Conservation (phyloP, 2,888 invertebrate genomes). For the Anthoptus insignis region DNA sequence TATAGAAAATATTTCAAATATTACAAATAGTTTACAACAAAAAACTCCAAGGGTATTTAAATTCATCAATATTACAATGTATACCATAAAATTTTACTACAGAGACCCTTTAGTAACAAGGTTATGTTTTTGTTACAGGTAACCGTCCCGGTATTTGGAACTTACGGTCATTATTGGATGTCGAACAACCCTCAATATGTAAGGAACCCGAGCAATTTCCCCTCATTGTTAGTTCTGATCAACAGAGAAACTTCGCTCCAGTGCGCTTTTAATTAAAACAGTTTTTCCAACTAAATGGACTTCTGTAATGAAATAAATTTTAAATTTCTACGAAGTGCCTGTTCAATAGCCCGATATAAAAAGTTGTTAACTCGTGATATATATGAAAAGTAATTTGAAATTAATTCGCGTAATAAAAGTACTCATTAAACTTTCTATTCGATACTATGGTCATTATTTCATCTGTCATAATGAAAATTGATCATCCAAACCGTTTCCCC, state of each 20-base stretch:
- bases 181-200: constrained; percentile 34
- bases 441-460: too few relatives aligned
- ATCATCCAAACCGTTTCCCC: too few relatives aligned
- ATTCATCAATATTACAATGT: constrained; percentile 12
- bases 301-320: constrained; percentile 36
- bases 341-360: constrained; percentile 19
- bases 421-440: constrained; percentile 7
- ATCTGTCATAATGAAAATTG: too few relatives aligned
- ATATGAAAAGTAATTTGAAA: background rate
- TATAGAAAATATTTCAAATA: constrained; percentile 5
- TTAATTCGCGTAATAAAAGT: constrained; percentile 6
- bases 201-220: constrained; percentile 32
- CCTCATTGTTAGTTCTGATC: constrained; percentile 31
- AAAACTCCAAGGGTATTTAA: background rate
- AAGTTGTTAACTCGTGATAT: constrained; percentile 17
- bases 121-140: constrained; percentile 42
- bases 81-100: constrained; percentile 29
- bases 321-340: constrained; percentile 25
- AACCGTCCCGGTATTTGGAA: constrained; percentile 26
- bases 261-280: constrained; percentile 35
- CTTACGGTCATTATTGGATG: constrained; percentile 34
- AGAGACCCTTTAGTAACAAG: constrained; percentile 20
- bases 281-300: constrained; percentile 36
- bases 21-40: background rate
- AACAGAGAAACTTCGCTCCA: constrained; percentile 30